Evolutionary conservation across 2,113 vertebrate species (phyloP).

Genomic region (Chitala chitala): DNA sequence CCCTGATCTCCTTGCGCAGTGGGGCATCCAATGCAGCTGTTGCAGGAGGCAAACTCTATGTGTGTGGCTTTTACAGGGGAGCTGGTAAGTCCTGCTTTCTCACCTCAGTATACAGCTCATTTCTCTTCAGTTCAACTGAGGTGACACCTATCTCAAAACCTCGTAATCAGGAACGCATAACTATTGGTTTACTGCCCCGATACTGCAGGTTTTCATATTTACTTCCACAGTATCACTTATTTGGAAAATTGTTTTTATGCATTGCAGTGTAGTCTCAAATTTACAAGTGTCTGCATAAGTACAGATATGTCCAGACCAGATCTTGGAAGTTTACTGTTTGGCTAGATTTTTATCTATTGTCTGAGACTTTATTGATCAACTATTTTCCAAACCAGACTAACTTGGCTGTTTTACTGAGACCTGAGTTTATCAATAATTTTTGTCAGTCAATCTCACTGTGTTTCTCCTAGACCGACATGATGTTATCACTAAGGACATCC

Average conservation of each 20-base stretch:
- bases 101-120: background rate
- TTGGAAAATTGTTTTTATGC: too few species aligned
- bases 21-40: conserved; percentile 67
- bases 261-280: too few species aligned
- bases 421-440: background rate
- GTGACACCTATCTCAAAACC: background rate
- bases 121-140: background rate
- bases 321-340: too few species aligned
- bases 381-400: background rate
- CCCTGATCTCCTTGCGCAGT: conserved; percentile 74
- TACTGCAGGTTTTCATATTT: background rate
- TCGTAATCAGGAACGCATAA: background rate
- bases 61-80: conserved; percentile 81
- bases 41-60: conserved; percentile 75
- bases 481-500: conserved; percentile 83
- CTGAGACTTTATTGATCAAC: too few species aligned
- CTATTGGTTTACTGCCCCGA: background rate
- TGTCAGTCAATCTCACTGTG: background rate
- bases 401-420: background rate
- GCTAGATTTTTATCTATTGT: too few species aligned
- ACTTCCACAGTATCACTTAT: too few species aligned
- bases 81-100: conserved; percentile 59
- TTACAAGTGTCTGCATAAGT: too few species aligned
- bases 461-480: conserved; percentile 76
- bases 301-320: too few species aligned